Conservation (phyloP, 2,888 invertebrate species). For the Agrochola lota region DNA sequence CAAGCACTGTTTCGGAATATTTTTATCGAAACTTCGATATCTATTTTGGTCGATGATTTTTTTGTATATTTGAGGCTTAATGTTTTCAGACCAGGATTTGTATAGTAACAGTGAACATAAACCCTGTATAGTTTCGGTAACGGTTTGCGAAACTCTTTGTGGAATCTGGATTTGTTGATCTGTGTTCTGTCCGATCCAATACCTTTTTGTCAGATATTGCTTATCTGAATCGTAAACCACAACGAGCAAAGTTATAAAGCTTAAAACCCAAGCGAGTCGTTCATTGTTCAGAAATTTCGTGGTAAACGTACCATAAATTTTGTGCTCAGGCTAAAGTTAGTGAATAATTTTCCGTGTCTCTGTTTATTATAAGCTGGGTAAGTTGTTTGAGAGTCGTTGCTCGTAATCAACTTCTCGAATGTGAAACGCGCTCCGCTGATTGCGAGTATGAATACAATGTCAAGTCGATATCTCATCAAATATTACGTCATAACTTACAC, state of each 20-base stretch:
- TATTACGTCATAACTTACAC: conserved; percentile 19
- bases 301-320: conserved; percentile 89
- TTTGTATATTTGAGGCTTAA: background rate
- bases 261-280: conserved; percentile 87
- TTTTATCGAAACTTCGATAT: conserved; percentile 8
- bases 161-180: conserved; percentile 36
- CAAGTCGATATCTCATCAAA: conserved; percentile 34
- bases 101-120: conserved; percentile 2
- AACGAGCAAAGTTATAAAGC: conserved; percentile 82
- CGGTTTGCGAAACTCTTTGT: conserved; percentile 22
- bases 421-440: conserved; percentile 79
- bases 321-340: conserved; percentile 86
- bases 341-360: conserved; percentile 90
- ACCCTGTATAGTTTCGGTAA: conserved; percentile 3
- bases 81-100: background rate
- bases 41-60: background rate
- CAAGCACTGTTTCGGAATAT: conserved; percentile 38
- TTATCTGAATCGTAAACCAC: conserved; percentile 78
- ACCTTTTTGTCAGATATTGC: conserved; percentile 70
- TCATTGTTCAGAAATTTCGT: conserved; percentile 88
- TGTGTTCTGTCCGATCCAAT: conserved; percentile 57
- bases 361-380: conserved; percentile 88
- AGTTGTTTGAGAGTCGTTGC: conserved; percentile 83
- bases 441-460: conserved; percentile 61
- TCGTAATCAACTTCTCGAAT: conserved; percentile 84